Evolutionary conservation across 2,888 invertebrate genomes (phyloP), one percentile per base, ranked within the genome.

Genomic region (Thereva nobilitata): DNA sequence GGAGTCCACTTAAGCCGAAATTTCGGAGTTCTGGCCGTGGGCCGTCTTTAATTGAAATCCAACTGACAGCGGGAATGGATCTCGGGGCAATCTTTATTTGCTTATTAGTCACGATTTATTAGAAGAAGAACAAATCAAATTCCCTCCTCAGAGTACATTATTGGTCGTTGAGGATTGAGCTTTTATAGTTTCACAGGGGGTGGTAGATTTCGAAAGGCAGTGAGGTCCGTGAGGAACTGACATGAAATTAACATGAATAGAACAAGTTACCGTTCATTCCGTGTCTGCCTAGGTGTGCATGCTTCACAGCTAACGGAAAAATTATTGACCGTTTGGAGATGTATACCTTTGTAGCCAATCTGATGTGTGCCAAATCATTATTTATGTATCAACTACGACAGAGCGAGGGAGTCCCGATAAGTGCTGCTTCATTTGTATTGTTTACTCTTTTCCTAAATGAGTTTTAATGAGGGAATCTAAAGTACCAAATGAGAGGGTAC

Each of bases 81-180:
- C 69, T 70, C 59, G 68, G 63, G 64, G 63, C 67, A 75, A 76
- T 69, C 74, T 79, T 79, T 75, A 77, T 72, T 71, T 74, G 74
- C 76, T 75, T 76, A 77, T 79, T 78, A 78, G 79, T 77, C 78
- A 78, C 75, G 78, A 76, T 73, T 74, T 74, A 73, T 76, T 64
- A 47, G 55, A 64, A 44, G 54, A 64, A 38, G 44, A 64, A 64
- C 64, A 64, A 64, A 64, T 64, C 64, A 64, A 64, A 64, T 53
- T 64, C 53, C 42, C 45, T 23, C 23, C 44, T n/a, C 42, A 42
- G 53, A 38, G 37, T 8, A 34, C 12, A 40, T 1, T 8, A 52
- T 37, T 42, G 53, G 53, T 23, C 23, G 23, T 35, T 53, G 52
- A 52, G 42, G 53, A 61, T 61, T 23, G 50, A 50, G 41, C 50